These are phyloP conservation scores for Chromobotia macracanthus DNA, from an alignment of 2,797 vertebrate species.

Conservation along the genomic window DNA sequence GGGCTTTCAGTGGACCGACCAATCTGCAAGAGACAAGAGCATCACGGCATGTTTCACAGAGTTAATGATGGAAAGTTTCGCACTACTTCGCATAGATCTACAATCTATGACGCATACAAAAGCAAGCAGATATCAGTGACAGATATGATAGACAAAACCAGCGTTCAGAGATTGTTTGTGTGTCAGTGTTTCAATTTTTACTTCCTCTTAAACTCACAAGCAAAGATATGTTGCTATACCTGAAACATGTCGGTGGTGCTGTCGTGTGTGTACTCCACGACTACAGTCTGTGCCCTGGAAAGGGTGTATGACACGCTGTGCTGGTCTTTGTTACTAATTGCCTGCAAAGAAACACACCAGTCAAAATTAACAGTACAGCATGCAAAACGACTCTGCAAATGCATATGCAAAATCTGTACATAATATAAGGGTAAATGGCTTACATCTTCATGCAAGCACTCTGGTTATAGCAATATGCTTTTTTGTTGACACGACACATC, in stretches of 20 bases:
- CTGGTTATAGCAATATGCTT: no score
- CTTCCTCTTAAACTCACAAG: background rate
- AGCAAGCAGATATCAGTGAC: background rate
- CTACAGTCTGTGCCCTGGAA: slow-evolving; percentile 89
- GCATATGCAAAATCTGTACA: no score
- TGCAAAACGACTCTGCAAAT: no score
- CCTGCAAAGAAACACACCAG: slow-evolving; percentile 69
- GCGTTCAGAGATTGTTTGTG: background rate
- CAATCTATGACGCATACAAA: background rate
- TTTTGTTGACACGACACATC: no score
- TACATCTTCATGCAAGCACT: no score
- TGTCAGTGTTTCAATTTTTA: slow-evolving; percentile 8
- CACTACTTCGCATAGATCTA: no score
- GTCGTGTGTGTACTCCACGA: slow-evolving; percentile 95
- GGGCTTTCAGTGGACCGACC: slow-evolving; percentile 92
- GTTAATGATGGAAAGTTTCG: background rate
- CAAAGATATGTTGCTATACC: slow-evolving; percentile 69
- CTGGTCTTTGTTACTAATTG: slow-evolving; percentile 92
- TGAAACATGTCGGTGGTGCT: slow-evolving; percentile 95
- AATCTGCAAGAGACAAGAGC: slow-evolving; percentile 73
- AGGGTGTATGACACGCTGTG: slow-evolving; percentile 95
- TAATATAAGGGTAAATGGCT: no score
- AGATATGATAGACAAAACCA: background rate
- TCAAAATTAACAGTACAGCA: no score
- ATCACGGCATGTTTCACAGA: background rate